Evolutionary conservation across 2,888 invertebrate genomes (phyloP).

Genomic region (Mamestra brassicae): DNA sequence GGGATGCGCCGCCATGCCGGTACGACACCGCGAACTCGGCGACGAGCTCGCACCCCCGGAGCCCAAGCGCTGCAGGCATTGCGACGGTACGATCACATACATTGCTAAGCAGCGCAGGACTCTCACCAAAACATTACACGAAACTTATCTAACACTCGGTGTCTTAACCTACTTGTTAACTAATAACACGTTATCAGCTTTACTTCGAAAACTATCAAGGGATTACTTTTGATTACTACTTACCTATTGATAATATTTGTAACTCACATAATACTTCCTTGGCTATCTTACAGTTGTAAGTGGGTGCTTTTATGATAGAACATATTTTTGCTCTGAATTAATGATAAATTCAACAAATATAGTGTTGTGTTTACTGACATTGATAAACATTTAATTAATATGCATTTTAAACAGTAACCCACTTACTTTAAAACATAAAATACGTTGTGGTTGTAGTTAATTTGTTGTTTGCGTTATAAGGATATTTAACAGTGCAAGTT

Average conservation of each 20-base stretch:
- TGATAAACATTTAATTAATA: conserved; percentile 40
- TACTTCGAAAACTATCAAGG: conserved; percentile 38
- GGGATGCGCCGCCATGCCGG: conserved; percentile 91
- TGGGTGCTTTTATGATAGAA: conserved; percentile 32
- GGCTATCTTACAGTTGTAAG: conserved; percentile 11
- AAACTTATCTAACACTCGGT: conserved; percentile 64
- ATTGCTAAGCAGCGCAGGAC: conserved; percentile 72
- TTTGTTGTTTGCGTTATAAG: conserved; percentile 15
- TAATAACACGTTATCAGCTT: conserved; percentile 62
- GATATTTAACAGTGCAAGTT: conserved; percentile 5
- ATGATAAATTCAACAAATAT: not conserved
- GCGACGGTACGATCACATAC: conserved; percentile 93
- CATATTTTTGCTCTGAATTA: not conserved
- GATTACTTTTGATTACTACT: conserved; percentile 34
- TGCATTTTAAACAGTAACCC: conserved; percentile 36
- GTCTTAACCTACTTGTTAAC: conserved; percentile 61
- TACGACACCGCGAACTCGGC: conserved; percentile 91
- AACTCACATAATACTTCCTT: conserved; percentile 27
- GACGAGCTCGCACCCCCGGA: conserved; percentile 92
- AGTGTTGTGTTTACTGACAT: conserved; percentile 34
- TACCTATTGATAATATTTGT: conserved; percentile 33
- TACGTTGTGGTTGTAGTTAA: conserved; percentile 22
- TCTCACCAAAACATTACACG: conserved; percentile 63
- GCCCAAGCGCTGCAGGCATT: conserved; percentile 98
- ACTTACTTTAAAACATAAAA: conserved; percentile 23